Evolutionary conservation across 2,113 vertebrate genomes (phyloP).

Genomic region (Edolisoma coerulescens): DNA sequence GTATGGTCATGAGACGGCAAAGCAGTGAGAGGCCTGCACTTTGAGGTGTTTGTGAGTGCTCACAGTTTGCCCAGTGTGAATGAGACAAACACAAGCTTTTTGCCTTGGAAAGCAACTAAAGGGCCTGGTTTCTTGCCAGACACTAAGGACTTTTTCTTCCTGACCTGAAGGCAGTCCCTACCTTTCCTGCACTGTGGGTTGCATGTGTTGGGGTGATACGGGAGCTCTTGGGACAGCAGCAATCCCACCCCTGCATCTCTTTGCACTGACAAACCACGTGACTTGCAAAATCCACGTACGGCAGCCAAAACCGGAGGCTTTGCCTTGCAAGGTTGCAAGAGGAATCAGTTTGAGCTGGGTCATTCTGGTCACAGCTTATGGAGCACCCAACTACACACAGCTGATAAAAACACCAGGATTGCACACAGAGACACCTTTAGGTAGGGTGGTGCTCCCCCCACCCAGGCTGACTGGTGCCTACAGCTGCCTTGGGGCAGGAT

Average conservation of each 20-base stretch:
- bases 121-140: neutral
- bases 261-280: neutral
- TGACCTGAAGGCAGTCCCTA: neutral
- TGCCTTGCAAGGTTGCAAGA: neutral
- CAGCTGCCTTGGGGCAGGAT: neutral
- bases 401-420: neutral
- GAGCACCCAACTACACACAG: neutral
- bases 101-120: neutral
- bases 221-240: neutral
- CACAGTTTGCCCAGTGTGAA: neutral
- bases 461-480: accelerated
- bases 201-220: accelerated
- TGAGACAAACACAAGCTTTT: neutral
- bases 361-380: neutral
- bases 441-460: neutral
- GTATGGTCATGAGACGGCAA: neutral
- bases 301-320: neutral
- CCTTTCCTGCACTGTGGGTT: neutral
- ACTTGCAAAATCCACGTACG: neutral
- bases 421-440: neutral
- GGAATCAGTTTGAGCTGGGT: neutral
- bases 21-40: neutral
- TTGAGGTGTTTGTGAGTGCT: accelerated
- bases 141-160: neutral
- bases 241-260: neutral